Base-by-base conservation (phyloP, 2,797 vertebrate genomes). In the Champsocephalus gunnari region DNA sequence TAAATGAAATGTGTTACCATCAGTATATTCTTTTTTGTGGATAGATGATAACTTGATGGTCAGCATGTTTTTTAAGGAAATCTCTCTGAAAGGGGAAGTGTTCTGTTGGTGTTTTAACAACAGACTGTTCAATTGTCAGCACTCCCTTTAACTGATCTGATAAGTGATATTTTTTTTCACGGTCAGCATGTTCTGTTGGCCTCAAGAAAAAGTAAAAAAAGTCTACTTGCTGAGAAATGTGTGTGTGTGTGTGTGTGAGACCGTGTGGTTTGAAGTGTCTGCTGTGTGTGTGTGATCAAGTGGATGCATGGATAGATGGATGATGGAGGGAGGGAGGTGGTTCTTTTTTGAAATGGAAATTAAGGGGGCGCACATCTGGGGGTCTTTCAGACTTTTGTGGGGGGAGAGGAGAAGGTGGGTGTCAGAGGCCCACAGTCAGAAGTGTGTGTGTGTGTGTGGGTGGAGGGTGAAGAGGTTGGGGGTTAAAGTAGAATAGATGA, bases 341-440 rank as follows among this genome's bases (percentile, higher is more conserved):
- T 61, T 73, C 66, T 70, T 83, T 87, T 93, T 92, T 92, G 71
- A 92, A 93, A 93, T 93, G 92, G 87, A 93, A 93, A 93, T 93
- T 28, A 88, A 84, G 82, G 87, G 85, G 91, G 91, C 80, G 87
- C 92, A 93, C 92, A 93, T 93, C 91, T 93, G 92, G 92, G 91
- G 92, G 91, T 92, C 91, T 92, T 92, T 90, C 81, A 92, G 88
- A 92, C 88, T 81, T 91, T 89, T 91, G 88, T 89, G n/a, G 63
- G 73, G 62, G 76, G 73, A 67, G 83, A 67, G 9, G 77, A 86
- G 85, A 78, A 79, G 75, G 87, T 87, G 88, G 87, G 88, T 90
- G 87, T 90, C 88, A 87, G 91, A 92, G 91, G 91, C 90, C 91
- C 90, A 89, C 77, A 80, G 88, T 91, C 81, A 89, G 70, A 78